Conservation (phyloP, 2,113 vertebrate species). For the Tetrao urogallus region DNA sequence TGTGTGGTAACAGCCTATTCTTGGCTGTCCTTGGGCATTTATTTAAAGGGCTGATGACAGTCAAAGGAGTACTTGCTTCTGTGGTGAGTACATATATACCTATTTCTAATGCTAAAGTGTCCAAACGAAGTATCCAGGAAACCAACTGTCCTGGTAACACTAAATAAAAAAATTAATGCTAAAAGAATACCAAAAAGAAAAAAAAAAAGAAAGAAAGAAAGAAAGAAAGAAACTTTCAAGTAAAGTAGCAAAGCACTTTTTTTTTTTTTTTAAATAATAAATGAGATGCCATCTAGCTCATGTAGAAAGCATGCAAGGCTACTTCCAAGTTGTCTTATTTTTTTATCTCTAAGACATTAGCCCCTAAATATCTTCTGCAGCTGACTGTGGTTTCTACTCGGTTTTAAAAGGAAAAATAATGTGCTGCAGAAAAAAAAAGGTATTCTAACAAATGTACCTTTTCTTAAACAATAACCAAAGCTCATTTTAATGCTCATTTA, state of each 20-base stretch:
- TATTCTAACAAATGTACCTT: not conserved
- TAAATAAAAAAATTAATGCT: not conserved
- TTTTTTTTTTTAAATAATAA: constrained; percentile 1
- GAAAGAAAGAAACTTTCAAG: not conserved
- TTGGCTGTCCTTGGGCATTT: not conserved
- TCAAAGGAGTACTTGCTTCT: not conserved
- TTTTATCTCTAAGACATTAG: not conserved
- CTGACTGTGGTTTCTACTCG: not conserved
- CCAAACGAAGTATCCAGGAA: not conserved
- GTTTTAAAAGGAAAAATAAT: not conserved
- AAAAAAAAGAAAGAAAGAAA: not conserved
- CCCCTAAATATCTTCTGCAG: constrained; percentile 37
- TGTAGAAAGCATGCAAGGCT: constrained; percentile 18
- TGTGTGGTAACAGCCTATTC: not conserved
- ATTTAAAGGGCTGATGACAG: not conserved
- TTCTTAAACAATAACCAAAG: not conserved
- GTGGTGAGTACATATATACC: not conserved
- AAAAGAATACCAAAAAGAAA: not conserved
- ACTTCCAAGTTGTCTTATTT: not conserved
- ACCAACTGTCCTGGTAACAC: not conserved
- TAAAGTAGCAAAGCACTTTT: not conserved
- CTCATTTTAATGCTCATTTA: not conserved
- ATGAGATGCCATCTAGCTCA: constrained; percentile 31
- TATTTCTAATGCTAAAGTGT: not conserved
- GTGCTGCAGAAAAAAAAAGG: not conserved